Conservation (phyloP, 1,140 invertebrate species). For the Pseudachorutes palmiensis region DNA sequence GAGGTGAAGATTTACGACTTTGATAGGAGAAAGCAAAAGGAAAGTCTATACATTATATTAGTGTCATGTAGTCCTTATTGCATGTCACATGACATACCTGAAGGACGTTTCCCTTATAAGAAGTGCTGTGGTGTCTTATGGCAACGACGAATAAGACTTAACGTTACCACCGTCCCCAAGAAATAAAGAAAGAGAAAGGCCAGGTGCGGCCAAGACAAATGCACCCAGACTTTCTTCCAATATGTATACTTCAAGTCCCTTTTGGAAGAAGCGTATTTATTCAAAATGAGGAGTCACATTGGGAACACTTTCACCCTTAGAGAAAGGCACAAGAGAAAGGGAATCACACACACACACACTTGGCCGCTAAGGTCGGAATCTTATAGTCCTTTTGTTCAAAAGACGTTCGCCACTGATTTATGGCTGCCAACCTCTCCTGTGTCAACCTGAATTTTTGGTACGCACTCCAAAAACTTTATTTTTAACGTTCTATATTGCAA, state of each 20-base stretch:
- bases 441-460: slow-evolving; percentile 23
- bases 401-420: slow-evolving; percentile 33
- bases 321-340: background rate
- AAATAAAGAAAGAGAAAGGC: background rate
- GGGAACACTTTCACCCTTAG: background rate
- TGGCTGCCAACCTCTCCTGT: slow-evolving; percentile 24
- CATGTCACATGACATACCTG: background rate
- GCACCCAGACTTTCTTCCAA: background rate
- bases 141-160: no score
- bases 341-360: no score
- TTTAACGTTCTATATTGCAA: no score
- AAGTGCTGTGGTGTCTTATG: no score
- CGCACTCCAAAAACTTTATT: no score
- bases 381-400: slow-evolving; percentile 23
- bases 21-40: background rate
- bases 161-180: no score
- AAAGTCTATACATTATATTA: background rate
- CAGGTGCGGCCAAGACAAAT: slow-evolving; percentile 8
- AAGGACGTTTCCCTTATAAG: no score
- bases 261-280: background rate
- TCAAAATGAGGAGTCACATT: background rate
- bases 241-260: background rate
- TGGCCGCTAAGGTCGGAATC: background rate
- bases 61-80: background rate
- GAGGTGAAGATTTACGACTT: slow-evolving; percentile 4